phyloP scores from a whole-genome alignment of 2,113 vertebrate genomes.

The Solea solea region DNA sequence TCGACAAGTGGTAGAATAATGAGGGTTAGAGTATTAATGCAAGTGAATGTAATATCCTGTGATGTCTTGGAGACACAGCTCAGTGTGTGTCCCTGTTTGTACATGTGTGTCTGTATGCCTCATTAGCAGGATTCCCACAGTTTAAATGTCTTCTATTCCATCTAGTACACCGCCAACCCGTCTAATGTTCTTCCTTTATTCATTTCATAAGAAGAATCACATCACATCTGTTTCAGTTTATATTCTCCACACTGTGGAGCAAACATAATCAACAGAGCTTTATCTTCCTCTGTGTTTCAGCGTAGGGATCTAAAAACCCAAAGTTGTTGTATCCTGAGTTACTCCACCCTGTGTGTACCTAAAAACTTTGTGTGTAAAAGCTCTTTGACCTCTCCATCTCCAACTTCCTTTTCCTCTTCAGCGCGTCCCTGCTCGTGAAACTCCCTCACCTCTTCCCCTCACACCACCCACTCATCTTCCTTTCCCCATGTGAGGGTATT shows the following conservation, averaged over 20 bases:
- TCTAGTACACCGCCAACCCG: background rate
- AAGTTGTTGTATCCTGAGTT: slow-evolving; percentile 26
- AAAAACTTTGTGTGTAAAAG: slow-evolving; percentile 42
- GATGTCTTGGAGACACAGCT: background rate
- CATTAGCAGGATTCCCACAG: slow-evolving; percentile 50
- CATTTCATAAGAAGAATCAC: slow-evolving; percentile 24
- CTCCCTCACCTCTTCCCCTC: slow-evolving; percentile 58
- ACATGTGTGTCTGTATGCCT: slow-evolving; percentile 16
- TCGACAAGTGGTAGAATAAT: background rate
- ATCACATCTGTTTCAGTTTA: slow-evolving; percentile 30
- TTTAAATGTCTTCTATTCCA: slow-evolving; percentile 33
- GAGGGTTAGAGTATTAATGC: background rate
- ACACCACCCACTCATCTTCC: slow-evolving; percentile 62
- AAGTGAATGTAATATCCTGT: background rate
- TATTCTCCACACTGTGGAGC: background rate
- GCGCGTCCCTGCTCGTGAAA: slow-evolving; percentile 19
- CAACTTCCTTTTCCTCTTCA: slow-evolving; percentile 41
- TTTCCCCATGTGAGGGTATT: slow-evolving; percentile 59
- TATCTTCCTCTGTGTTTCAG: slow-evolving; percentile 30
- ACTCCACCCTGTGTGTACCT: slow-evolving; percentile 20
- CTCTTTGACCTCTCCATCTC: slow-evolving; percentile 49
- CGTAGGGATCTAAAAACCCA: background rate
- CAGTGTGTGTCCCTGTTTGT: background rate
- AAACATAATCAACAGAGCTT: background rate
- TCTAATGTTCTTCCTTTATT: slow-evolving; percentile 25